These are phyloP conservation scores for Hipposideros larvatus DNA, from an alignment of 2,797 vertebrate species.

Conservation along the genomic window DNA sequence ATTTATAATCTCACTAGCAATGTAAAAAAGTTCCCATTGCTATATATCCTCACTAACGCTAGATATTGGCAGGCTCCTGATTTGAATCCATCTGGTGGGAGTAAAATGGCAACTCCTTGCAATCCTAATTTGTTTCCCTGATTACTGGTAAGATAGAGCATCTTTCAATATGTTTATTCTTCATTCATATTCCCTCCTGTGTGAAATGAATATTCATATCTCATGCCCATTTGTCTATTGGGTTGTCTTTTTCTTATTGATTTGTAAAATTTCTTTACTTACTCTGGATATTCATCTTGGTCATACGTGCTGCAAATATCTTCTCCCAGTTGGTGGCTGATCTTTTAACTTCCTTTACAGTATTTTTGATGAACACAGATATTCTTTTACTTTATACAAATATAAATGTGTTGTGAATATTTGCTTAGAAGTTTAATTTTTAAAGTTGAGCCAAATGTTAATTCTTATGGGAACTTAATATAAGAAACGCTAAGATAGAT, in stretches of 20 bases:
- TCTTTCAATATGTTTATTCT: slow-evolving; percentile 53
- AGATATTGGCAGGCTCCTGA: background rate
- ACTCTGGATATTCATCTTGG: slow-evolving; percentile 1
- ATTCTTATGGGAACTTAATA: slow-evolving; percentile 48
- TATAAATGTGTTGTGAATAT: slow-evolving; percentile 12
- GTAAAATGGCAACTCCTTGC: background rate
- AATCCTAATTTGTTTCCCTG: slow-evolving; percentile 66
- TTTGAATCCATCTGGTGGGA: background rate
- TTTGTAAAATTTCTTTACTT: slow-evolving; percentile 52
- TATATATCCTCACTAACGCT: background rate
- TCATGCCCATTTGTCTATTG: slow-evolving; percentile 44
- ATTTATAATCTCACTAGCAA: background rate
- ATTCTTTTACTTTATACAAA: slow-evolving; percentile 14
- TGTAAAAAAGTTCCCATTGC: background rate
- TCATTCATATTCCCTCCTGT: background rate
- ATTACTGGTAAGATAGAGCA: slow-evolving; percentile 49
- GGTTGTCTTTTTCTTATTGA: slow-evolving; percentile 46
- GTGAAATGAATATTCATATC: slow-evolving; percentile 67
- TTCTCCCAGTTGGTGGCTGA: background rate
- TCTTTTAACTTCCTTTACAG: background rate
- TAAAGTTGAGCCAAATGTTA: slow-evolving; percentile 39
- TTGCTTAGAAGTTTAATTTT: slow-evolving; percentile 49
- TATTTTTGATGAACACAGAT: slow-evolving; percentile 31
- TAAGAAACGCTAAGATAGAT: background rate
- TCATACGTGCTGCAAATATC: background rate